Conservation (phyloP, 92 coral and sea anemone species). For the Zoanthus solanderi region DNA sequence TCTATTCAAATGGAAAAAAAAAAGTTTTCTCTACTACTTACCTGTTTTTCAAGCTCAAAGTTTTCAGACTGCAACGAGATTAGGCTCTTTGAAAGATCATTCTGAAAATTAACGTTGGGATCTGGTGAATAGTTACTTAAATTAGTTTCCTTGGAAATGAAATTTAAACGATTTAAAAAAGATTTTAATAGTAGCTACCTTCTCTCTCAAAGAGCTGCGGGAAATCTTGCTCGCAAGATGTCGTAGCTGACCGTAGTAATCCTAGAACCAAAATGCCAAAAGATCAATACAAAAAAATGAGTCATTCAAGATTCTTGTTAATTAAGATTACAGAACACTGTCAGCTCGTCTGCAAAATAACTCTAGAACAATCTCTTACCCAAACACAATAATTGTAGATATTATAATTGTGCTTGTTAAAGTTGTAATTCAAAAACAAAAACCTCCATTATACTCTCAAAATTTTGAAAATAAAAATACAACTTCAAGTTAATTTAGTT, state of each 20-base stretch:
- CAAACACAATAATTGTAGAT: no score
- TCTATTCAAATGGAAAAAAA: not conserved
- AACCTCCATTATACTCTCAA: no score
- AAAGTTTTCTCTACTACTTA: not conserved
- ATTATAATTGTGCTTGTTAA: no score
- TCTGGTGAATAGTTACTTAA: not conserved
- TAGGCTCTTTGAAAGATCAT: slow-evolving; percentile 84
- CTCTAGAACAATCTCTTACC: no score
- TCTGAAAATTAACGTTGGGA: slow-evolving; percentile 35
- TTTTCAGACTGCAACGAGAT: slow-evolving; percentile 85
- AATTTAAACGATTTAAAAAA: not conserved
- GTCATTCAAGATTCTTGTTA: not conserved
- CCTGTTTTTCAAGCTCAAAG: slow-evolving; percentile 88
- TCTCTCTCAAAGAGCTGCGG: slow-evolving; percentile 79
- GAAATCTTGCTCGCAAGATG: slow-evolving; percentile 88
- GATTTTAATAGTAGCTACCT: slow-evolving; percentile 50
- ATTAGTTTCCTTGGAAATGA: not conserved
- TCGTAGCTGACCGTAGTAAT: slow-evolving; percentile 83
- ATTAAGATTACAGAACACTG: no score
- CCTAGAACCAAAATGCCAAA: slow-evolving; percentile 45
- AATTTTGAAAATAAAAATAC: no score
- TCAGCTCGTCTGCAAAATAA: no score
- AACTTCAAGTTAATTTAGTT: no score
- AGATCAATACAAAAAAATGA: not conserved
- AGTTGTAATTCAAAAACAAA: no score